Base-by-base conservation (phyloP, 2,888 invertebrate species). In the Phrixothrix hirtus region DNA sequence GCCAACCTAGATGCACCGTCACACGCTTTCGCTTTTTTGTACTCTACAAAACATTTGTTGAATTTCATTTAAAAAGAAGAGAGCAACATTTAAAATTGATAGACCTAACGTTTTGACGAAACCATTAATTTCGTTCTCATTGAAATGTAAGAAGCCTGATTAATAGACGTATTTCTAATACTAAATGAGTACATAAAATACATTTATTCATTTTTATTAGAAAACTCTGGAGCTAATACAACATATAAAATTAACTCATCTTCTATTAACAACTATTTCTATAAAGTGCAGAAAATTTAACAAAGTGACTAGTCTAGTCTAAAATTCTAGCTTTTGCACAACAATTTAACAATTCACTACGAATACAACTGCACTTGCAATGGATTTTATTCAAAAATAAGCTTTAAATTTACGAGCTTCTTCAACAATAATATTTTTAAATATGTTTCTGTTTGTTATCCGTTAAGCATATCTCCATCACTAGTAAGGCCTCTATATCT, bases 1-100 rank as follows among this genome's bases (percentile, higher is more conserved):
- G 48, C 36, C 54, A 59, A 56, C 57, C 45, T 55, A 54, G 57
- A 61, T 59, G 50, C 60, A 58, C 58, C 57, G 55, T 57, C 57
- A 57, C 55, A 55, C 50, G 54, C 49, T 51, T 59, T 45, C 37
- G 45, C 53, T 54, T 57, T 61, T 61, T 58, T n/a, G n/a, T n/a
- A n/a, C n/a, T n/a, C n/a, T n/a, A n/a, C n/a, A n/a, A n/a, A n/a
- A n/a, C n/a, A n/a, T n/a, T n/a, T n/a, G n/a, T n/a, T n/a, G n/a
- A n/a, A n/a, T n/a, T n/a, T n/a, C n/a, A n/a, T n/a, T n/a, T n/a
- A n/a, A n/a, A n/a, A n/a, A n/a, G n/a, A n/a, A n/a, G n/a, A n/a
- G n/a, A n/a, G n/a, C n/a, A n/a, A n/a, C n/a, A n/a, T n/a, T n/a
- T n/a, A n/a, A n/a, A n/a, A n/a, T n/a, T n/a, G n/a, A n/a, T n/a